Percentiles rank a stretch among this genome's conserved stretches.
These are phyloP conservation scores for Onthophagus sagittarius DNA, from an alignment of 2,888 invertebrate genomes.

Conservation along the genomic window DNA sequence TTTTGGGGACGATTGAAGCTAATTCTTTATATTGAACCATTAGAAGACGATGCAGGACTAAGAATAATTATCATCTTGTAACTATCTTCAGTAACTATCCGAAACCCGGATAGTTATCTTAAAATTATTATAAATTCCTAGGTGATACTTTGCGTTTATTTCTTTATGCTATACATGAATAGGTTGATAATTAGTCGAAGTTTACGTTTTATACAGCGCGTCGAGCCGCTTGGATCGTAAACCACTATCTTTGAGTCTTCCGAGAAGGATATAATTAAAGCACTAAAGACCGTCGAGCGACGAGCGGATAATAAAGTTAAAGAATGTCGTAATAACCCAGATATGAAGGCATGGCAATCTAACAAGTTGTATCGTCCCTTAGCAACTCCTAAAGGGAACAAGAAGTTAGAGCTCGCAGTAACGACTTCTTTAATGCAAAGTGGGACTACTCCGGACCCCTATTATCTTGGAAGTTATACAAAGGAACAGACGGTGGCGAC, in stretches of 20 bases:
- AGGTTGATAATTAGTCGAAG: neutral
- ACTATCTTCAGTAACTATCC: no score
- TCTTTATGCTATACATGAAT: neutral
- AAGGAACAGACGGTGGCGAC: neutral
- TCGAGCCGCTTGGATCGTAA: neutral
- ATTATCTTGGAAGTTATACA: neutral
- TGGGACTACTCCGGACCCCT: neutral
- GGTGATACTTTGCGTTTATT: neutral
- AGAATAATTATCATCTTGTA: no score
- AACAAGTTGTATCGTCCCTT: neutral
- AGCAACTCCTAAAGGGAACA: neutral
- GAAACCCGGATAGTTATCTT: no score
- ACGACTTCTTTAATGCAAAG: neutral
- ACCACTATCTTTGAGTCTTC: neutral
- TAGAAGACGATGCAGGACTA: no score
- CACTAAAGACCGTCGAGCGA: neutral
- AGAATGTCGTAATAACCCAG: neutral
- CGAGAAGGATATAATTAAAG: neutral
- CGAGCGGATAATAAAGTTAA: neutral
- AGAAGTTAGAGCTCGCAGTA: neutral
- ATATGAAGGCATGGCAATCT: neutral
- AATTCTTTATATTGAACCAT: no score
- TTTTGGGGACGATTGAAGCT: no score
- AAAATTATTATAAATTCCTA: no score
- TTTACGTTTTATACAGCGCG: neutral